A percentile compares a stretch with the other conserved stretches of the same genome.
These are phyloP conservation scores for Drosophila eugracilis DNA, from an alignment of 1,140 invertebrate genomes.

Conservation along the genomic window DNA sequence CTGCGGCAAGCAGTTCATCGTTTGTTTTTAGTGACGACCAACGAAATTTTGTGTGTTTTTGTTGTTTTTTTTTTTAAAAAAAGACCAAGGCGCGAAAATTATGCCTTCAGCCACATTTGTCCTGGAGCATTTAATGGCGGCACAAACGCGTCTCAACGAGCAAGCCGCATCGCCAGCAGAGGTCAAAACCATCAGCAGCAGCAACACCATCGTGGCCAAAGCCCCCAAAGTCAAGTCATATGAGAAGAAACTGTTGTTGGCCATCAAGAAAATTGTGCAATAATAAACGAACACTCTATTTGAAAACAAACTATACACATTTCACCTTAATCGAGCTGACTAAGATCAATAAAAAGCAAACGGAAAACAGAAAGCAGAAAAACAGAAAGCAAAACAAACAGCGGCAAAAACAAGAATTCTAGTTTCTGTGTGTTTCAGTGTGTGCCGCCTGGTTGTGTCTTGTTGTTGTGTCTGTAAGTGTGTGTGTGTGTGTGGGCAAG, in stretches of 20 bases:
- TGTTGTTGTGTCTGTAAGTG: slow-evolving; percentile 4
- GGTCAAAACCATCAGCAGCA: slow-evolving; percentile 2
- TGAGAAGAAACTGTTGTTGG: slow-evolving; percentile 60
- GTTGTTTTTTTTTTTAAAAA: background rate
- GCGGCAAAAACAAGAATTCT: slow-evolving; percentile 41
- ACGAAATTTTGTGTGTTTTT: background rate
- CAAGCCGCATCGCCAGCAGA: slow-evolving; percentile 20
- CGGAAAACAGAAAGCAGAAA: slow-evolving; percentile 20
- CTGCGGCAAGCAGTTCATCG: slow-evolving; percentile 15
- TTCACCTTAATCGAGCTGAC: slow-evolving; percentile 25
- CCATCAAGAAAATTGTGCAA: slow-evolving; percentile 72
- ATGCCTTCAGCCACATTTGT: slow-evolving; percentile 78
- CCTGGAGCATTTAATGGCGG: slow-evolving; percentile 79
- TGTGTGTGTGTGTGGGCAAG: slow-evolving; percentile 32
- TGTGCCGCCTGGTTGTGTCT: too few species aligned
- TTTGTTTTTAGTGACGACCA: background rate
- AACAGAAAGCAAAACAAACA: slow-evolving; percentile 37
- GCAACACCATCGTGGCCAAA: slow-evolving; percentile 10
- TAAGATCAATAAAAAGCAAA: slow-evolving; percentile 28
- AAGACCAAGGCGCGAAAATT: slow-evolving; percentile 28
- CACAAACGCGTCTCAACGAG: slow-evolving; percentile 73
- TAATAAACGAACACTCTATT: slow-evolving; percentile 41
- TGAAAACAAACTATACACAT: slow-evolving; percentile 26
- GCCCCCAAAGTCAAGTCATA: slow-evolving; percentile 38
- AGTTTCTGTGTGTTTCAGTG: slow-evolving; percentile 16